Evolutionary conservation across 2,888 invertebrate genomes (phyloP).

Genomic region (Phalera bucephala): DNA sequence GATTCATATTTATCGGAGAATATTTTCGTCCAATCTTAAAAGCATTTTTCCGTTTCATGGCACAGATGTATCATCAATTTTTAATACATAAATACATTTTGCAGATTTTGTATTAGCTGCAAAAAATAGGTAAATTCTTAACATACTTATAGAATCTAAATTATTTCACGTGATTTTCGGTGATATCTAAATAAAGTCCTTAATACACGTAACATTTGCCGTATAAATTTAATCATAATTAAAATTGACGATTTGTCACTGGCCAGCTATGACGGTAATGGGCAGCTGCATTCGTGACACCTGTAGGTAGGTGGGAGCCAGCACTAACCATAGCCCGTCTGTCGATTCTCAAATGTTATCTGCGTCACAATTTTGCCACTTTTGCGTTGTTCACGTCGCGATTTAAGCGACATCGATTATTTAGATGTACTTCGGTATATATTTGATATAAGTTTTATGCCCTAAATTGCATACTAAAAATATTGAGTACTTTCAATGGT

Average conservation of each 20-base stretch:
- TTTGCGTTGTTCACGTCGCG: background rate
- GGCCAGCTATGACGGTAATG: conserved; percentile 5
- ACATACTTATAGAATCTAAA: too few species aligned
- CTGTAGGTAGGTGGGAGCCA: conserved; percentile 15
- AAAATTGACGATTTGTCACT: conserved; percentile 8
- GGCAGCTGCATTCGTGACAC: conserved; percentile 25
- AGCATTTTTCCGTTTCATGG: background rate
- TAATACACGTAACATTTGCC: background rate
- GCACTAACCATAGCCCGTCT: conserved; percentile 1
- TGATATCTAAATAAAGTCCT: too few species aligned
- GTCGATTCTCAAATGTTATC: conserved; percentile 21
- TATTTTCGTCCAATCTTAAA: conserved; percentile 1
- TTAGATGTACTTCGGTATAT: too few species aligned
- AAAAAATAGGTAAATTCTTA: too few species aligned
- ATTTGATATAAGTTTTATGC: too few species aligned
- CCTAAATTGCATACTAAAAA: too few species aligned
- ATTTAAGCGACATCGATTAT: conserved; percentile 1
- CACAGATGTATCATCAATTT: conserved; percentile 1
- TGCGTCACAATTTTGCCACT: background rate
- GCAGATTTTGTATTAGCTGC: background rate
- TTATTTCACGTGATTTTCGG: too few species aligned
- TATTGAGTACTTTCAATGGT: too few species aligned
- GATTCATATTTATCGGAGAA: conserved; percentile 2
- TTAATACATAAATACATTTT: background rate
- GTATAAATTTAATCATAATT: conserved; percentile 4